phyloP scores from a whole-genome alignment of 2,797 vertebrate species.

The Sebastes reedi region DNA sequence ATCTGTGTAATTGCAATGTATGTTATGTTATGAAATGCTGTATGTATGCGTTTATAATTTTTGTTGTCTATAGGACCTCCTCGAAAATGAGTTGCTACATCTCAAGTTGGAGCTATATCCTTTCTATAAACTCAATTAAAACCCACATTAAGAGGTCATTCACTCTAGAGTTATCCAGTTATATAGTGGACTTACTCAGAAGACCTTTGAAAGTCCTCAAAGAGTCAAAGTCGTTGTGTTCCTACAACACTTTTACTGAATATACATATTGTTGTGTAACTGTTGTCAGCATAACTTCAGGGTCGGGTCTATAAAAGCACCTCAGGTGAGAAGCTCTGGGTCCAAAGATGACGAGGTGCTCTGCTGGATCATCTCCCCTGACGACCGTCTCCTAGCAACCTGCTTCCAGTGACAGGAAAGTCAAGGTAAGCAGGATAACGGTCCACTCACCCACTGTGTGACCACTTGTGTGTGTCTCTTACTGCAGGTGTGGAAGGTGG shows the following conservation, averaged over 20 bases:
- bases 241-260: not conserved
- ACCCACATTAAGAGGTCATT: not conserved
- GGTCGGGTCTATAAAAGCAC: slow-evolving; percentile 89
- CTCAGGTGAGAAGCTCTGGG: slow-evolving; percentile 83
- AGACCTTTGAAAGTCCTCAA: no score
- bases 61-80: no score
- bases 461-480: not conserved
- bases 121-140: no score
- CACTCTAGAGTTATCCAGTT: not conserved
- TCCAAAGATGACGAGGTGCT: slow-evolving; percentile 92
- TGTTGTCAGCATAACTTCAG: not conserved
- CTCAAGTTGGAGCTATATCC: no score
- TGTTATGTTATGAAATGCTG: no score
- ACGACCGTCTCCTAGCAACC: slow-evolving; percentile 89
- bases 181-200: not conserved
- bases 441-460: no score
- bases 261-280: not conserved
- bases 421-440: slow-evolving; percentile 82
- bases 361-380: slow-evolving; percentile 91
- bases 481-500: slow-evolving; percentile 88
- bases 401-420: slow-evolving; percentile 94
- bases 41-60: no score
- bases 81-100: no score
- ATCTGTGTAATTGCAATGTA: no score
- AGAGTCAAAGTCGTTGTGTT: not conserved